Percentiles rank a stretch among this genome's conserved stretches.
Conservation (phyloP, 1,140 invertebrate genomes). For the Orius insidiosus region DNA sequence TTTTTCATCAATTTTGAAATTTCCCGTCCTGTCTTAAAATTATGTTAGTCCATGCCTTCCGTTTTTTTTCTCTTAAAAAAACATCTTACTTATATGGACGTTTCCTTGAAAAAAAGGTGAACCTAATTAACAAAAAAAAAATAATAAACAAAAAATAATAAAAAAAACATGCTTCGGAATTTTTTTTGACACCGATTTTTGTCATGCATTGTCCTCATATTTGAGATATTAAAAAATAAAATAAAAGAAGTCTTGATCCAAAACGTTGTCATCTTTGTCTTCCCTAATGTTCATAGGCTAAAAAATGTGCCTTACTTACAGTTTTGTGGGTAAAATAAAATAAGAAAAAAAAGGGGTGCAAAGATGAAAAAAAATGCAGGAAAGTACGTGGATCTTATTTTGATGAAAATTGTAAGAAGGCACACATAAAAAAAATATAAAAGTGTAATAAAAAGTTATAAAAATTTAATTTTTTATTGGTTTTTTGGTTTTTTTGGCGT, state of each 20-base stretch:
- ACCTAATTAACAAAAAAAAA: slow-evolving; percentile 7
- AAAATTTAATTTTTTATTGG: slow-evolving; percentile 4
- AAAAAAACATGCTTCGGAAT: neutral
- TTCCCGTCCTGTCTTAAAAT: too few relatives aligned
- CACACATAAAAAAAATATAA: neutral
- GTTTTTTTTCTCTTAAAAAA: slow-evolving; percentile 13
- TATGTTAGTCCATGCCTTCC: too few relatives aligned
- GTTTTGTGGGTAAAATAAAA: neutral
- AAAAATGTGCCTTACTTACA: neutral
- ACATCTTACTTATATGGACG: slow-evolving; percentile 7
- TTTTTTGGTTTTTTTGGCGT: slow-evolving; percentile 10
- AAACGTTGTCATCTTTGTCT: slow-evolving; percentile 2
- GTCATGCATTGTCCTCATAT: neutral
- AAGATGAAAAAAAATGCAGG: too few relatives aligned
- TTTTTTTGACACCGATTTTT: slow-evolving; percentile 10
- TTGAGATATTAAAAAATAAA: too few relatives aligned
- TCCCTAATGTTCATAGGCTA: neutral
- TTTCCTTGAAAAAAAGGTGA: slow-evolving; percentile 8
- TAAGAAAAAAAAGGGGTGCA: neutral
- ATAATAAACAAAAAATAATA: slow-evolving; percentile 1
- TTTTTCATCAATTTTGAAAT: too few relatives aligned
- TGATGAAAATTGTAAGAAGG: neutral
- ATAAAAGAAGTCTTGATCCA: neutral
- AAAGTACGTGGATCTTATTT: neutral
- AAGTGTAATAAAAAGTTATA: neutral